Percentiles rank a stretch among this genome's conserved stretches.
These are phyloP conservation scores for Cinara cedri DNA, from an alignment of 2,888 invertebrate genomes.

Conservation along the genomic window DNA sequence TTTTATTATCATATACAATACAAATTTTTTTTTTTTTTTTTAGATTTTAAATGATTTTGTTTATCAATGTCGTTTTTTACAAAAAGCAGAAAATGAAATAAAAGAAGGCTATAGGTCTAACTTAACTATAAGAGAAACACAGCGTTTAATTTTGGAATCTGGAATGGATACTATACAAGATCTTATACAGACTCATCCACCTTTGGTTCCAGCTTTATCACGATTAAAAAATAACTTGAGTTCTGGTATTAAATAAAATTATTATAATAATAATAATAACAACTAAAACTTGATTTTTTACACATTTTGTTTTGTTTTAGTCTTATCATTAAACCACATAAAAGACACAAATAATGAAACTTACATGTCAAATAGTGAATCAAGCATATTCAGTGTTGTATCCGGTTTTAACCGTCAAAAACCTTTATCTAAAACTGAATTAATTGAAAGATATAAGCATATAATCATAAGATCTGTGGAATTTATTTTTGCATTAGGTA, in stretches of 20 bases:
- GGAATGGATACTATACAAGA: slow-evolving; percentile 66
- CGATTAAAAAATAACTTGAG: slow-evolving; percentile 35
- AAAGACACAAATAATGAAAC: slow-evolving; percentile 33
- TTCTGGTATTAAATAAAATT: slow-evolving; percentile 33
- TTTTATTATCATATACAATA: not conserved
- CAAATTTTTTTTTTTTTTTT: slow-evolving; percentile 40
- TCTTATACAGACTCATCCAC: slow-evolving; percentile 59
- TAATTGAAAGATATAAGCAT: slow-evolving; percentile 67
- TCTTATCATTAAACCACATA: slow-evolving; percentile 45
- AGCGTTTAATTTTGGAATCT: slow-evolving; percentile 67
- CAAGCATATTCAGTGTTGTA: slow-evolving; percentile 57
- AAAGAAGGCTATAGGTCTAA: slow-evolving; percentile 63
- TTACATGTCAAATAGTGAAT: slow-evolving; percentile 57
- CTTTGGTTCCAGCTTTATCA: slow-evolving; percentile 43
- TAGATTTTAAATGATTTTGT: slow-evolving; percentile 68
- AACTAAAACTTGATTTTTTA: not conserved
- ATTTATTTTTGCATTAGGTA: slow-evolving; percentile 41
- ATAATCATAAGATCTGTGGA: slow-evolving; percentile 63
- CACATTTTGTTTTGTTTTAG: not conserved
- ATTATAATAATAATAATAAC: not conserved
- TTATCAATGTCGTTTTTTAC: slow-evolving; percentile 67
- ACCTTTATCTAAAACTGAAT: slow-evolving; percentile 62
- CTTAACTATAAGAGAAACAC: slow-evolving; percentile 65
- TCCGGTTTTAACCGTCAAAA: slow-evolving; percentile 57
- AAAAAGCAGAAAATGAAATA: slow-evolving; percentile 63